Evolutionary conservation across 2,797 vertebrate species (phyloP), one percentile per base, ranked within the genome.

Genomic region (Columba guinea): DNA sequence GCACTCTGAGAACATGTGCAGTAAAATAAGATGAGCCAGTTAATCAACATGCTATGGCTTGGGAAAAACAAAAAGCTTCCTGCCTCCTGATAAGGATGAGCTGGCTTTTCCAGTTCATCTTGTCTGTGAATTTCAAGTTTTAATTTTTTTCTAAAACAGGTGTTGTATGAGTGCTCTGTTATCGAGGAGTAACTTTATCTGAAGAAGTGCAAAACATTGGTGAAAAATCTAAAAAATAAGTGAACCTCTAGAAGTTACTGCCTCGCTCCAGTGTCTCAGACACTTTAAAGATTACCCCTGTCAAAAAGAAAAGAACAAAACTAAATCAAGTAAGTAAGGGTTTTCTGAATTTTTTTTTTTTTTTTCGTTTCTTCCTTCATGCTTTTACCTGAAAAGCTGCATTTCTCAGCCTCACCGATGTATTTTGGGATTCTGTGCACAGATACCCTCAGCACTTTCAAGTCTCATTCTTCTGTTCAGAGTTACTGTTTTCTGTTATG

Each of bases 1-100:
- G 16, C 18, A n/a, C 20, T 9, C 3, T 18, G 24, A 68, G 35
- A 76, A 35, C 19, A 24, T 0, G 0, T 32, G 3, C 27, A 65
- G 34, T 8, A 26, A 65, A 62, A 44, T 19, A 10, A 20, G 9
- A 17, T 11, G 11, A 63, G 5, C 4, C 4, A 28, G 4, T 7
- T 26, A 19, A 49, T 37, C 19, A 34, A 28, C 3, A 11, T 19
- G 15, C 2, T 6, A 5, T 7, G 8, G 4, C 8, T 68, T 58
- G 12, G 26, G 16, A 46, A 77, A 60, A 11, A 0, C 2, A 28
- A 53, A 73, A 62, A 22, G 0, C 8, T 85, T 46, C 15, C 15
- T 59, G 11, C 5, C 20, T 26, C 14, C 9, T 27, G 6, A 26
- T 4, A 14, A 60, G 23, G 8, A 11, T 3, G 1, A 68, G 2